Percentiles rank a stretch among this genome's conserved stretches.
Conservation (phyloP, 2,113 vertebrate species). For the Barbus barbus region DNA sequence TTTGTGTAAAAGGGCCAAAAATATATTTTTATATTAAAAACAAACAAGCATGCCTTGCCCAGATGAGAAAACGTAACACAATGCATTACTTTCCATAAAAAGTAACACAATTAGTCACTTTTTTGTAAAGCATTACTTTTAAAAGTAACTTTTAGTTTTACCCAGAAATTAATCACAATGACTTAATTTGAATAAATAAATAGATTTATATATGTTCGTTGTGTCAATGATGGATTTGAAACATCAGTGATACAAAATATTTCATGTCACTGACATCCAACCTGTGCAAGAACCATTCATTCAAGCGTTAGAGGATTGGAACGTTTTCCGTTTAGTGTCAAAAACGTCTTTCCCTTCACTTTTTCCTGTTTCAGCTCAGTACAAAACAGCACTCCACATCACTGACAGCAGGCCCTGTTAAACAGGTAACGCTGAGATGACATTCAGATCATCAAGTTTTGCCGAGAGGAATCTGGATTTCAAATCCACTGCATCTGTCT, state of each 20-base stretch:
- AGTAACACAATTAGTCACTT: no score
- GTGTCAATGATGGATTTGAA: not conserved
- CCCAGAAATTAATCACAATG: no score
- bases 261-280: not conserved
- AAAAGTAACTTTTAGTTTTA: no score
- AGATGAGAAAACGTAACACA: no score
- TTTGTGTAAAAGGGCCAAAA: no score
- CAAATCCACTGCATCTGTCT: conserved; percentile 8
- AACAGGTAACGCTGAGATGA: not conserved
- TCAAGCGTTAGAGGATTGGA: not conserved
- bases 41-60: no score
- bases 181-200: no score
- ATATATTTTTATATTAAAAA: no score
- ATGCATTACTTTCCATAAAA: no score
- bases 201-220: not conserved
- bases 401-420: conserved; percentile 11
- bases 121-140: no score
- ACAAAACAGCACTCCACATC: not conserved
- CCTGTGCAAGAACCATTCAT: not conserved
- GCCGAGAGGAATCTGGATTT: not conserved
- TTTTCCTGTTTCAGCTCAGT: conserved; percentile 11
- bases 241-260: not conserved
- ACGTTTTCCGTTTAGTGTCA: not conserved
- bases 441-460: conserved; percentile 1
- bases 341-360: not conserved